Evolutionary conservation across 2,113 vertebrate species (phyloP), one percentile per base, ranked within the genome.

Genomic region (Phylloscopus trochiloides): DNA sequence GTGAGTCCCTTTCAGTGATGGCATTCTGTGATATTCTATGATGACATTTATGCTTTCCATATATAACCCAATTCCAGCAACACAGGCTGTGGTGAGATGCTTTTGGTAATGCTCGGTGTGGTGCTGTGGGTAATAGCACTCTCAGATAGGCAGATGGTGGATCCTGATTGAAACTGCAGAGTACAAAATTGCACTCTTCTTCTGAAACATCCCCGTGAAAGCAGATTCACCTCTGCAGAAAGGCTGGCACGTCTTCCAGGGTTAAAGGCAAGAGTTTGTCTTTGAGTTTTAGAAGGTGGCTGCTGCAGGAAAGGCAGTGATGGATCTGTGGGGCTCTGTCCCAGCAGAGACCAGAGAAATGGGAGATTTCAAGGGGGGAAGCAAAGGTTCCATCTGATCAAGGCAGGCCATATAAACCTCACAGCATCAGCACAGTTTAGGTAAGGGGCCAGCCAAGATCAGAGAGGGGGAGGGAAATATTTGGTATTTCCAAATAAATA

Each of bases 401-500:
- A 73, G 86, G 47, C 1, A 2, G 31, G 18, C 17, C 4, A 3
- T 48, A 5, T 26, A 38, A 72, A 5, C 26, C 28, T 26, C 24
- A 28, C 18, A 34, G 61, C n/a, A 26, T 54, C 26, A n/a, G 17
- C 50, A 17, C 3, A 34, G 12, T 34, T 95, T 88, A 88, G 61
- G 17, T 63, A 51, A 51, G 42, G 36, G 34, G 62, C 47, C 15
- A 48, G 0, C 71, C 38, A 51, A 70, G 63, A 77, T 81, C 47
- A 71, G 75, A 83, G 36, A 70, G 14, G 24, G 18, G 12, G 59
- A 43, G 51, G 74, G 79, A 86, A 90, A 40, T 34, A 55, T 77
- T 74, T 67, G 40, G 8, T 77, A 47, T 86, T 86, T 94, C 76
- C 50, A 88, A 80, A 88, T 62, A 94, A 94, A 77, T 86, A 94